Percentiles rank a stretch among this genome's conserved stretches.
Conservation (phyloP, 2,797 vertebrate species). For the Melanitta fusca region DNA sequence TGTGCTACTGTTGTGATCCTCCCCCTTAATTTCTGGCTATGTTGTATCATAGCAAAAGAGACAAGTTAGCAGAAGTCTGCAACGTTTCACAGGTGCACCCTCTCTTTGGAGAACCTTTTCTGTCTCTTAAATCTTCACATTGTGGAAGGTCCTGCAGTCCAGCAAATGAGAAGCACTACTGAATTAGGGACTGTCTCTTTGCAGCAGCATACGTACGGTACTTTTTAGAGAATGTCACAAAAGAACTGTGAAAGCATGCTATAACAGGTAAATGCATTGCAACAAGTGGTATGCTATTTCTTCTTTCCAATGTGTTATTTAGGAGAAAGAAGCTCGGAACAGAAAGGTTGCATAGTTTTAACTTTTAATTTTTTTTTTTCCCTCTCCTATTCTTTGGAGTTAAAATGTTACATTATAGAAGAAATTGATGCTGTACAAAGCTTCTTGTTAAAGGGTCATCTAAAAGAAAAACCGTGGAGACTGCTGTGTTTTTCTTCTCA, state of each 20-base stretch:
- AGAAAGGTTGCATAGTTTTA: not conserved
- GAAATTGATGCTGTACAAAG: not conserved
- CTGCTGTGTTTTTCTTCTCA: not conserved
- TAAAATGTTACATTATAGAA: not conserved
- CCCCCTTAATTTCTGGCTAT: not conserved
- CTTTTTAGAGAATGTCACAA: not conserved
- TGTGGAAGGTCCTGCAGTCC: not conserved
- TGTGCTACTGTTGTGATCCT: not conserved
- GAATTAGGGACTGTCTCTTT: not conserved
- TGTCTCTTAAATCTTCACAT: not conserved
- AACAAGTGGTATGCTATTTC: not conserved
- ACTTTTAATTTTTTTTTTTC: not conserved
- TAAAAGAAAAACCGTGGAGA: not conserved
- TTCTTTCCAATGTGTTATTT: not conserved
- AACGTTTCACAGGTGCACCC: fast-evolving
- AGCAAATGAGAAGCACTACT: not conserved
- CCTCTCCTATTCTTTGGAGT: not conserved
- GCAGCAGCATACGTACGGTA: not conserved
- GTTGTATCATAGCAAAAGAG: not conserved
- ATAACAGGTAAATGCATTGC: not conserved
- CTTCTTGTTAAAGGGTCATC: not conserved
- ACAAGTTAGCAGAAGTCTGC: not conserved
- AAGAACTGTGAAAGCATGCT: not conserved
- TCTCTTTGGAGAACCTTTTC: not conserved
- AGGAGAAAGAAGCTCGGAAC: not conserved